Base-by-base conservation (phyloP, 92 coral and sea anemone genomes). In the Heteractis magnifica region DNA sequence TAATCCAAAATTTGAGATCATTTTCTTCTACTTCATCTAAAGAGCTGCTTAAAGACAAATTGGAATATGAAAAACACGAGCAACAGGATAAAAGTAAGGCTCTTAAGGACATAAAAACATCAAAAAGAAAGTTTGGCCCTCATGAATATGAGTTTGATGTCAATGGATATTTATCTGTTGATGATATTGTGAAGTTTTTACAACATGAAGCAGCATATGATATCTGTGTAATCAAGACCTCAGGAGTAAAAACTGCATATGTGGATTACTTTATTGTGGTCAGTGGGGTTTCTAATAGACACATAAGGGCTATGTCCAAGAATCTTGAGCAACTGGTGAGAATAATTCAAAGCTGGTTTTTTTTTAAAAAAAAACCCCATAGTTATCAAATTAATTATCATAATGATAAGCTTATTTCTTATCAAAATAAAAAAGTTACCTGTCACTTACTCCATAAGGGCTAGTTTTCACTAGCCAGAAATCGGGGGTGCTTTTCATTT, bases 201-300 rank as follows among this genome's bases (percentile, higher is more conserved):
- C 83, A 72, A 56, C 85, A 77, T 21, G 99, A 97, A 78, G 92
- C 91, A 50, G 99, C 94, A 3, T 77, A 90, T 77, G 95, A 97
- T 84, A 88, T 94, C 50, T 97, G 97, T 84, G 95, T 94, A 20
- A 86, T 97, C 70, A 77, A 91, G 79, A 88, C 99, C 10, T 83
- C 95, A 19, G 98, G 95, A 53, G 92, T 87, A 49, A 88, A 92
- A 70, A 84, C 86, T 65, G 86, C 86, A 52, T 97, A 97, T 92
- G 99, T 95, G 68, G 99, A 94, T 56, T 97, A 94, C 78, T 94
- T 97, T 77, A 91, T 97, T 34, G 95, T 97, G 48, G 98, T 89
- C 41, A 97, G 98, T 72, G 99, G 99, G 56, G 89, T 88, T 76
- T 90, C 99, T 18, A 83, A 92, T 4, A 86, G 99, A 82, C 99